Evolutionary conservation across 92 coral and sea anemone genomes (phyloP), one percentile per base, ranked within the genome.

Genomic region (Pocillopora meandrina): DNA sequence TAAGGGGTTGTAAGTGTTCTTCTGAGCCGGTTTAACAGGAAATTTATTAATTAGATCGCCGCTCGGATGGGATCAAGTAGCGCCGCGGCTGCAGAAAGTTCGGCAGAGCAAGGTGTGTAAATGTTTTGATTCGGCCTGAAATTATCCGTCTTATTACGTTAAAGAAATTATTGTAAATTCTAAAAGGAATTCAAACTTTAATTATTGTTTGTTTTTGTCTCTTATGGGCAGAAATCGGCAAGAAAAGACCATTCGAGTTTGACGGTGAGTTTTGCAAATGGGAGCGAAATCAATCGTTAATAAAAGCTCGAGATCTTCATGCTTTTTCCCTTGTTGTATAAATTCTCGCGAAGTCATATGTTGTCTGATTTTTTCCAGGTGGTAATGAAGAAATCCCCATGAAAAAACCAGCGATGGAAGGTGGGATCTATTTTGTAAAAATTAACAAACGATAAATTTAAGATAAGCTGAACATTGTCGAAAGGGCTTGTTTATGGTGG

Each of bases 1-100:
- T 12, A 2, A 17, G 59, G n/a, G 49, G 15, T 5, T 12, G 52
- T 12, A 71, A 56, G 59, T 59, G 21, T 49, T 56, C 33, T 89
- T 82, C 79, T 47, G 15, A 2, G 13, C 12, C 15, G 70, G 42
- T 62, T 47, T 72, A 84, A 34, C 65, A 36, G 36, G 77, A 58
- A 60, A 47, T 81, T 52, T 87, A 81, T 42, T 81, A 36, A 5
- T 34, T 76, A 94, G 98, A 94, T 94, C 33, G 98, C 98, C 71
- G 98, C 98, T 23, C 87, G 98, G 66, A 94, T 94, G 98, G 98
- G 98, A 49, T 78, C 98, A 31, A 77, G 88, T 21, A 77, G 82
- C 68, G 88, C 88, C 77, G 88, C 83, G 1, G 88, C 61, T 2
- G 88, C 82, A 7, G 82, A 61, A 35, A 71, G 71, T 83, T 73